Percentiles rank a stretch among this genome's conserved stretches.
phyloP scores from a whole-genome alignment of 1,140 invertebrate species.

The Amphibalanus amphitrite region DNA sequence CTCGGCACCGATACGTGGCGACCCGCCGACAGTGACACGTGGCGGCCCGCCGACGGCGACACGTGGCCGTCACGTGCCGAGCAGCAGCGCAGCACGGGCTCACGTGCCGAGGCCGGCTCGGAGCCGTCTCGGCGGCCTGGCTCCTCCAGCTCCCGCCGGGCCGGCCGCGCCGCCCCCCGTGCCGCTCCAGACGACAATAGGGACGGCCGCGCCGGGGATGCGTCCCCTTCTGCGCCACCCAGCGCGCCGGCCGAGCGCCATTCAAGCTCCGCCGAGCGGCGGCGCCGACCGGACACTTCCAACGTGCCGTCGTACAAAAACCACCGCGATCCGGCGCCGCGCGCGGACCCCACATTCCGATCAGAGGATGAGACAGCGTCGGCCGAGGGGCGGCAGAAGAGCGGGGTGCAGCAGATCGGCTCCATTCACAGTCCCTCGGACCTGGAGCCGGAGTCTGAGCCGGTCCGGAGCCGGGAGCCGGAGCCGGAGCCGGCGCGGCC shows the following conservation, averaged over 20 bases:
- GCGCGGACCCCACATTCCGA: not conserved
- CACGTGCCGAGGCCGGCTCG: not conserved
- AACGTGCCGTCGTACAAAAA: not conserved
- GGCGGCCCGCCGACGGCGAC: not conserved
- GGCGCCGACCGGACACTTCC: not conserved
- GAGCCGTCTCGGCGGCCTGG: not conserved
- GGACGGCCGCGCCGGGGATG: not conserved
- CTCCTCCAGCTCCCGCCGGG: no score
- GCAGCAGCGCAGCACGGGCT: not conserved
- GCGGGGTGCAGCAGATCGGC: no score
- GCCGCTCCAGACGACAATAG: not conserved
- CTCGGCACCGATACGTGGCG: not conserved
- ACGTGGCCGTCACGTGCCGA: not conserved
- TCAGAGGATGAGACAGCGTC: no score
- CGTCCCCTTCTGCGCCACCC: not conserved
- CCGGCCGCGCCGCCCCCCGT: no score
- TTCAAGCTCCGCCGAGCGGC: not conserved
- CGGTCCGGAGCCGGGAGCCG: no score
- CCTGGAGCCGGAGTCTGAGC: no score
- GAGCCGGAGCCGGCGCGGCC: not conserved
- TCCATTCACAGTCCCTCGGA: no score
- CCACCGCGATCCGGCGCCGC: no score
- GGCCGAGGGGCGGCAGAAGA: no score
- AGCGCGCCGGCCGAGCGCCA: not conserved
- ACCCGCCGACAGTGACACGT: not conserved